A percentile compares a stretch with the other conserved stretches of the same genome.
Evolutionary conservation across 2,888 invertebrate species (phyloP).

Genomic region (Xestia sexstrigata): DNA sequence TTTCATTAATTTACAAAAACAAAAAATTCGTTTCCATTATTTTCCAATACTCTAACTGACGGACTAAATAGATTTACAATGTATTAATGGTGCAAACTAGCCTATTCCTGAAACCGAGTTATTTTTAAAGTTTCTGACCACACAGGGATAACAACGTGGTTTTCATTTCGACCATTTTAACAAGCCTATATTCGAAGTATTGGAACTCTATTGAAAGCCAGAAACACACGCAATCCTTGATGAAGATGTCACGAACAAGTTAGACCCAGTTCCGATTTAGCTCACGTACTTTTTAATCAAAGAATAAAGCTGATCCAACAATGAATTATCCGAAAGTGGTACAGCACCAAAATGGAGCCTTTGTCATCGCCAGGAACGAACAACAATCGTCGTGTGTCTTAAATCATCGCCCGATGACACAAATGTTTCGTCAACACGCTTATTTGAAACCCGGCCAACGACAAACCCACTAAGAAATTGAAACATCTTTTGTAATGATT

Average conservation of each 20-base stretch:
- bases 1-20: no score
- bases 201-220: background rate
- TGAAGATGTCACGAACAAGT: conserved; percentile 5
- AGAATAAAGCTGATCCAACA: conserved; percentile 38
- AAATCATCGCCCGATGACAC: conserved; percentile 55
- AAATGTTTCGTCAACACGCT: conserved; percentile 45
- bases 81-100: no score
- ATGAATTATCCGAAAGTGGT: conserved; percentile 49
- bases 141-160: no score
- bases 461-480: conserved; percentile 63
- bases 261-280: conserved; percentile 22
- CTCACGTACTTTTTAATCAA: conserved; percentile 39
- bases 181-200: background rate
- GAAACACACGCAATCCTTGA: background rate
- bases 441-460: conserved; percentile 69
- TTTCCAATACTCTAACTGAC: no score
- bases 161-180: background rate
- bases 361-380: conserved; percentile 51
- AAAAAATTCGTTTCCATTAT: no score
- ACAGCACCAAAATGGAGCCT: conserved; percentile 41
- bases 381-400: conserved; percentile 51
- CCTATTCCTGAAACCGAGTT: background rate
- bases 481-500: conserved; percentile 67
- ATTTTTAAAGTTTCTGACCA: background rate
- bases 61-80: no score